Conservation (phyloP, 2,888 invertebrate genomes). For the Erebia epiphron region DNA sequence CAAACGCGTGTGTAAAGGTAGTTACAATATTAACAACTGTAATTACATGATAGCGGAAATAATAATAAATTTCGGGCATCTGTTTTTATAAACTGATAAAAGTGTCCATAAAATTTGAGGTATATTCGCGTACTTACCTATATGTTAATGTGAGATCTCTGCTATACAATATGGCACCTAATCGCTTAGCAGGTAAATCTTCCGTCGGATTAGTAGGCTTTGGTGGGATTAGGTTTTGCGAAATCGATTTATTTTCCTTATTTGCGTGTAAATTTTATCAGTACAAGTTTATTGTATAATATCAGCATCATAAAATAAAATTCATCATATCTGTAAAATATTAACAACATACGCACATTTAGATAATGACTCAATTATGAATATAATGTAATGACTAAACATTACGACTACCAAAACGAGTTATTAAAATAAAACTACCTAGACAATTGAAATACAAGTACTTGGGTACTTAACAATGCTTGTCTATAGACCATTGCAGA, state of each 20-base stretch:
- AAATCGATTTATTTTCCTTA: constrained; percentile 9
- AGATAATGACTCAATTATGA: constrained; percentile 6
- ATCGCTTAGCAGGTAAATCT: constrained; percentile 37
- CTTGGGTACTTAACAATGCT: no score
- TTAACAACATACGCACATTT: neutral
- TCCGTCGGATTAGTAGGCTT: constrained; percentile 28
- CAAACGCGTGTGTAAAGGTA: no score
- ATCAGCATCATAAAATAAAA: constrained; percentile 15
- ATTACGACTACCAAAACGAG: neutral
- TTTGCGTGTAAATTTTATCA: constrained; percentile 18
- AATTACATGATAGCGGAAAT: no score
- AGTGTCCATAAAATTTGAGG: neutral
- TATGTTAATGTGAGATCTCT: neutral
- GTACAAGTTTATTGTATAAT: constrained; percentile 15
- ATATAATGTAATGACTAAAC: neutral
- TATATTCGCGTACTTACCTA: neutral
- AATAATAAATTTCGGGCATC: no score
- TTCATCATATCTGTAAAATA: constrained; percentile 12
- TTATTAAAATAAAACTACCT: neutral
- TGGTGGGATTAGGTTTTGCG: neutral
- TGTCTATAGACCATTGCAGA: no score
- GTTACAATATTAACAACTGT: no score
- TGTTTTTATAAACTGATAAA: neutral
- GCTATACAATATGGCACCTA: constrained; percentile 11
- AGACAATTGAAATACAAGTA: no score